phyloP scores from a whole-genome alignment of 2,113 vertebrate species.

The Bubo scandiacus region DNA sequence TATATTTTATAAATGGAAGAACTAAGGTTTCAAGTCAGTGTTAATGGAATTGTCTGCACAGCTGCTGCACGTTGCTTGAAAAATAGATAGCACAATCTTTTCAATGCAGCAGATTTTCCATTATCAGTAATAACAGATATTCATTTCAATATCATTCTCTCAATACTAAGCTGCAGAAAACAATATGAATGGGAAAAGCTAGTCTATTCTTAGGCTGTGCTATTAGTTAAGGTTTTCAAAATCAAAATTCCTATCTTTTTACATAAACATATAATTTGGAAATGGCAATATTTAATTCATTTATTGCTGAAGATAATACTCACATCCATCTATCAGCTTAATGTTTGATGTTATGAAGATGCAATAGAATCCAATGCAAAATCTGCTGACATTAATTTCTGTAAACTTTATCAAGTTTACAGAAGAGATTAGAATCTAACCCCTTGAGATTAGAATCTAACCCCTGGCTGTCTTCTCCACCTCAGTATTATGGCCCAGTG shows the following conservation, averaged over 20 bases:
- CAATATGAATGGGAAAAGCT: background rate
- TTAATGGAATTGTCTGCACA: background rate
- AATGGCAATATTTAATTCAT: background rate
- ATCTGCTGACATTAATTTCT: background rate
- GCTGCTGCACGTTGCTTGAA: background rate
- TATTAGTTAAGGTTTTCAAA: background rate
- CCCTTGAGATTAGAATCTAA: background rate
- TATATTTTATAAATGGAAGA: background rate
- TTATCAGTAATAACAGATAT: background rate
- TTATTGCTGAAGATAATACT: background rate
- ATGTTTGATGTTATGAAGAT: background rate
- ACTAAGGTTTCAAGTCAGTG: background rate
- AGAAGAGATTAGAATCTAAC: background rate
- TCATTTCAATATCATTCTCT: background rate
- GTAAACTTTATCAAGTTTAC: background rate
- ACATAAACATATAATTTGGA: background rate
- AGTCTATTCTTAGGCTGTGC: background rate
- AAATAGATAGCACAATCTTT: slow-evolving; percentile 13
- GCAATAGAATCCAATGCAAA: background rate
- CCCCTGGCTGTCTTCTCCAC: background rate
- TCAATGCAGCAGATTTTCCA: slow-evolving; percentile 2
- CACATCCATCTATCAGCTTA: background rate
- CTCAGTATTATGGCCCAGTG: background rate
- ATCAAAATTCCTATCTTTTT: background rate
- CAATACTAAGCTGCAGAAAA: background rate